Evolutionary conservation across 37 sponge, comb jelly and placozoan genomes (phyloP), one percentile per base, ranked within the genome.

Genomic region (Beroe forskalii): DNA sequence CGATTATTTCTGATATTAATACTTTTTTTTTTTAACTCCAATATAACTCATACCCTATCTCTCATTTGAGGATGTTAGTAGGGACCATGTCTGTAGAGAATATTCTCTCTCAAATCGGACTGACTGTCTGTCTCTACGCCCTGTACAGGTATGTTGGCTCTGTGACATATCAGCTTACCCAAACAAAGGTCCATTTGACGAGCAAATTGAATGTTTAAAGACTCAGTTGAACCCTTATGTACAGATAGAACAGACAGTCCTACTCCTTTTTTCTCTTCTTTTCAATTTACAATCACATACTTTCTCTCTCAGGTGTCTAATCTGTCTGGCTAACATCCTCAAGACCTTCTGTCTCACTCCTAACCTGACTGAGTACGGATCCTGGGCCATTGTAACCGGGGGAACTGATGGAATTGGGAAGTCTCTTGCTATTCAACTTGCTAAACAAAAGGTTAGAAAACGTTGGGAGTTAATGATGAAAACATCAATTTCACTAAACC

Each of bases 381-480:
- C 86, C 35, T 80, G 86, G 86, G 86, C 86, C 8, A 43, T 80
- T 25, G 86, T 80, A 0, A 80, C 86, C 19, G 86, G 86, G 35
- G 35, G 86, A 33, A 80, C 86, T 44, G 86, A 80, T 27, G 86
- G 86, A 4, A 80, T 80, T 43, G 86, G 86, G 8, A 80, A 80
- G 42, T 41, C 86, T 6, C 28, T 80, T 44, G 86, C 86, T n/a
- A 41, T 33, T 6, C 38, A 80, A 24, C 55, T 80, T 22, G 86
- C 86, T 6, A 80, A 44, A 38, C 86, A 80, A 48, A 80, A 80
- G 27, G 55, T 48, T 17, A 48, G 55, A n/a, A n/a, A n/a, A n/a
- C n/a, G n/a, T n/a, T n/a, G n/a, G n/a, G n/a, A n/a, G n/a, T n/a
- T n/a, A n/a, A n/a, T n/a, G n/a, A n/a, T n/a, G n/a, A n/a, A n/a